Base-by-base conservation (phyloP, 2,113 vertebrate genomes). In the Hippocampus abdominalis region DNA sequence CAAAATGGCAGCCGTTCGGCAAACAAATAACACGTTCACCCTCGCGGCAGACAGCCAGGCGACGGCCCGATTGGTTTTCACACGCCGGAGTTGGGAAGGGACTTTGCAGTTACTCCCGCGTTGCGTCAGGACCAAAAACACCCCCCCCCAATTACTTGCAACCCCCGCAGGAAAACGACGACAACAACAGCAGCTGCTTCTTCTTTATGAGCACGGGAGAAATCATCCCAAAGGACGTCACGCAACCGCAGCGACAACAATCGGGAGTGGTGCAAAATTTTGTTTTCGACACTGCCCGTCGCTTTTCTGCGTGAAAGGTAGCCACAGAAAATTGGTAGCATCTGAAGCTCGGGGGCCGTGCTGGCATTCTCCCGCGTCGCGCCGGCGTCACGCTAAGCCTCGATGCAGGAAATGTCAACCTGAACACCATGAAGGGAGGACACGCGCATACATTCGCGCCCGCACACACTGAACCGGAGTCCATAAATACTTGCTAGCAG, bases 301-400 rank as follows among this genome's bases (percentile, higher is more conserved):
- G 3, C 23, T 11, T 15, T 57, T 57, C 21, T 8, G 51, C 10
- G 51, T n/a, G 21, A n/a, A 53, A 21, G 51, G 21, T n/a, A n/a
- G 15, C 9, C 8, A n/a, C 49, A 8, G 6, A 8, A n/a, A n/a
- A 53, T 10, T 9, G 51, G 51, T 16, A 5, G 16, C 46, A 48
- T 83, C 86, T 84, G 83, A 82, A 54, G 82, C 83, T 84, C 79
- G 76, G 75, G 82, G 82, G 73, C 78, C 81, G 62, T 23, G 44
- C 68, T 90, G 88, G 89, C 89, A 86, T 90, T 90, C 84, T 89
- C 82, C 72, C 76, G 64, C 79, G 78, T 78, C 69, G 68, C 78
- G 68, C 78, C 72, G 62, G 69, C 75, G 81, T 79, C 78, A 83
- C 78, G 76, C 72, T 57, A 71, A 81, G 83, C 3, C 13, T 6